Conservation (phyloP, 2,888 invertebrate species). For the Pristionchus exspectatus region DNA sequence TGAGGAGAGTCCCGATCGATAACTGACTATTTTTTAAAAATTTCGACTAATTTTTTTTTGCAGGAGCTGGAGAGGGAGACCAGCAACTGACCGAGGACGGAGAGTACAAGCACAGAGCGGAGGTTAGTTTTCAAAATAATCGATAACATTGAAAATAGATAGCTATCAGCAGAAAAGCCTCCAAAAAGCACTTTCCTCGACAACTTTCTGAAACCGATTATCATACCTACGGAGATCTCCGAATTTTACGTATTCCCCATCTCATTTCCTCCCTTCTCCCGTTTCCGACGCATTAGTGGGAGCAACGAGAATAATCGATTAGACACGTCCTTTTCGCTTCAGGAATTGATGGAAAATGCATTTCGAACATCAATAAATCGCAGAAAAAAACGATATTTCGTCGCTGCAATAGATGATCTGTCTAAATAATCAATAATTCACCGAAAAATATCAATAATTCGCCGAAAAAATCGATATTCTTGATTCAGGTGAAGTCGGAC, state of each 20-base stretch:
- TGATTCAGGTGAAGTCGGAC: conserved; percentile 88
- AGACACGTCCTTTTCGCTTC: not conserved
- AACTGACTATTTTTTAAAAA: not conserved
- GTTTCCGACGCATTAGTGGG: not conserved
- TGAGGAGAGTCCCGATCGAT: not conserved
- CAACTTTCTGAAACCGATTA: not conserved
- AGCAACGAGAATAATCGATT: not conserved
- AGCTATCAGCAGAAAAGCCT: not conserved
- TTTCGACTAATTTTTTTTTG: not conserved
- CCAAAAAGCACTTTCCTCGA: not conserved
- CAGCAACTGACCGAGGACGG: conserved; percentile 83
- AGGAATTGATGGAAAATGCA: not conserved
- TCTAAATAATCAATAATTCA: not conserved
- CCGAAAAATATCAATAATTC: not conserved
- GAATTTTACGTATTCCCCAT: not conserved
- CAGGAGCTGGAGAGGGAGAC: conserved; percentile 87
- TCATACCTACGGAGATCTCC: not conserved
- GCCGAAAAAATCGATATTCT: not conserved
- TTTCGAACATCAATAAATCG: too few species aligned
- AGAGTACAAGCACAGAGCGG: conserved; percentile 72
- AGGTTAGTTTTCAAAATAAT: conserved; percentile 62
- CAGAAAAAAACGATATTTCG: too few species aligned
- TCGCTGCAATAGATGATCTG: too few species aligned
- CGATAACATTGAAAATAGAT: not conserved
- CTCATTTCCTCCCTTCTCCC: not conserved